Evolutionary conservation across 2,888 invertebrate genomes (phyloP).

Genomic region (Drosophila demipolita): DNA sequence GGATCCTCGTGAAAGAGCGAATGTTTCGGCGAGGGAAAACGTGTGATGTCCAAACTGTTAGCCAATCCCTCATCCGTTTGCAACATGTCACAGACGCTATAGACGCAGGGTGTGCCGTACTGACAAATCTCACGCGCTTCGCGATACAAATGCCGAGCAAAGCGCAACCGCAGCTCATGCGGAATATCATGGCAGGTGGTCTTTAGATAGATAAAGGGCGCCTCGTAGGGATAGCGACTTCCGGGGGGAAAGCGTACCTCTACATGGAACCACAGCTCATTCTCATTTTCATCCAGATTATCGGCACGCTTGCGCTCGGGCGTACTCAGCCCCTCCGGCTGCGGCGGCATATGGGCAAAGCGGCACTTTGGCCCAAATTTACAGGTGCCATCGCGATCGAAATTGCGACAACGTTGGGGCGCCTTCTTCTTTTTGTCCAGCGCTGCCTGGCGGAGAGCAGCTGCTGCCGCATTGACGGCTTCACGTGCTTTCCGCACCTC

Average conservation of each 20-base stretch:
- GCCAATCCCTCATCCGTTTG: constrained; percentile 89
- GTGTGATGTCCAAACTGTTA: constrained; percentile 86
- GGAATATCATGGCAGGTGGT: constrained; percentile 88
- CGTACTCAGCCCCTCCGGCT: constrained; percentile 47
- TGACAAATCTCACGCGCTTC: constrained; percentile 88
- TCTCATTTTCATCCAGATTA: constrained; percentile 78
- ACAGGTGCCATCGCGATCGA: constrained; percentile 87
- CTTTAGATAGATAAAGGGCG: constrained; percentile 90
- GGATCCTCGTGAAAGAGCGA: constrained; percentile 87
- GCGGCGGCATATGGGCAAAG: constrained; percentile 88
- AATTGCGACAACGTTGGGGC: constrained; percentile 87
- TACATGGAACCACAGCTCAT: constrained; percentile 87
- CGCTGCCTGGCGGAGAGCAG: constrained; percentile 80
- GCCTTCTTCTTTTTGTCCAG: constrained; percentile 80
- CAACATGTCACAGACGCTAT: constrained; percentile 89
- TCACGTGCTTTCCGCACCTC: constrained; percentile 84
- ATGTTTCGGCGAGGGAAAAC: constrained; percentile 86
- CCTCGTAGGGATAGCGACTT: constrained; percentile 90
- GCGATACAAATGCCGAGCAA: constrained; percentile 88
- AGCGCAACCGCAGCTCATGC: constrained; percentile 88
- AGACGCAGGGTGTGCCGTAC: constrained; percentile 90
- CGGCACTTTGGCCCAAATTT: constrained; percentile 91
- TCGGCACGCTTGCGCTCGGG: constrained; percentile 54
- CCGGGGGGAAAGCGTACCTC: constrained; percentile 91
- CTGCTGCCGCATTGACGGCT: constrained; percentile 80